Base-by-base conservation (phyloP, 2,888 invertebrate species). In the Cylloceria caligata region DNA sequence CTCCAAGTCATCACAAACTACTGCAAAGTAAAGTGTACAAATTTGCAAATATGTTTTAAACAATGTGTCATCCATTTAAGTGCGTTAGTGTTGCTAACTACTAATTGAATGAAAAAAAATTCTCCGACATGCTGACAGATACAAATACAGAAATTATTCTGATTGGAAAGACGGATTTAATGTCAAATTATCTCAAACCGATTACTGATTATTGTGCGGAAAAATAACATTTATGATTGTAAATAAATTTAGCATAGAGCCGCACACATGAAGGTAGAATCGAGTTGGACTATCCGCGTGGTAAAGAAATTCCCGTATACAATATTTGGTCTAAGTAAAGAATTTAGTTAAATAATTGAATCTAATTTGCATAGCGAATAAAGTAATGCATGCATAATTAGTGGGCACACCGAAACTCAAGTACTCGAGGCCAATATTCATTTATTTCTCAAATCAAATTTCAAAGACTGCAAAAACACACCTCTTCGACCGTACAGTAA, bases 381-480 rank as follows among this genome's bases (percentile, higher is more conserved):
- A 80, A 73, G 34, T 69, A 27, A 64, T 62, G 76, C 80, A 78
- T 78, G 80, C 83, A 52, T 69, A 60, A 81, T 80, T 80, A 78
- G 69, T 76, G 47, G 6, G 67, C 45, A 77, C 57, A 67, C 55
- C 16, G 45, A 77, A 69, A 76, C 16, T 55, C 64, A 30, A 65
- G 11, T 36, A 16, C 27, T 64, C 36, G 19, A 36, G 16, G n/a
- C 16, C 24, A 55, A 52, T 49, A 64, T 78, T 78, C 49, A 30
- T 78, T 39, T 36, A 57, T 72, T 60, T 16, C 36, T n/a, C 34
- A 34, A 60, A 36, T 60, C 24, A 11, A 7, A 16, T 64, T 42
- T 11, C 11, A 52, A 60, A 62, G 52, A 73, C 34, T 49, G 39
- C 47, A 60, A 34, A 68, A 45, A 30, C 60, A 60, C 75, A 81